Conservation (phyloP, 2,888 invertebrate species). For the Drosophila demipolita region DNA sequence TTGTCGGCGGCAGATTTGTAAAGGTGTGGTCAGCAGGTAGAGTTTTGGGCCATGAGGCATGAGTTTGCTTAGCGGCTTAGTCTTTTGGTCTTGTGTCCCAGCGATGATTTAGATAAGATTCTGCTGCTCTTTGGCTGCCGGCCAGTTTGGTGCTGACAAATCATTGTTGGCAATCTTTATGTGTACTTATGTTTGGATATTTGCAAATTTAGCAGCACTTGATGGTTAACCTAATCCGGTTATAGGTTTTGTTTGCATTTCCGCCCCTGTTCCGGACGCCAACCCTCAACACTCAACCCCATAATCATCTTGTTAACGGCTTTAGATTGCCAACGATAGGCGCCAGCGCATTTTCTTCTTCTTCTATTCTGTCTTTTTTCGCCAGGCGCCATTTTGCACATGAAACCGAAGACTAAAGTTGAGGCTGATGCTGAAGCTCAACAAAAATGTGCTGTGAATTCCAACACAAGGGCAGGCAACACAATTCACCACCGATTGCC, state of each 20-base stretch:
- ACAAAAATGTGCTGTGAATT: conserved; percentile 5
- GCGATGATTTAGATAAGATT: conserved; percentile 75
- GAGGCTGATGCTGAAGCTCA: conserved; percentile 34
- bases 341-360: conserved; percentile 25
- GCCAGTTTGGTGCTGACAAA: conserved; percentile 75
- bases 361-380: conserved; percentile 42
- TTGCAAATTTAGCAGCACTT: conserved; percentile 68
- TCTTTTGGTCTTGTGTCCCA: conserved; percentile 34
- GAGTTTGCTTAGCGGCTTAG: conserved; percentile 41
- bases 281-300: conserved; percentile 51
- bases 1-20: conserved; percentile 68
- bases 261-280: conserved; percentile 77
- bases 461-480: conserved; percentile 29
- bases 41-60: conserved; percentile 14
- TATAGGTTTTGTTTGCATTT: conserved; percentile 74
- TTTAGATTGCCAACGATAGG: conserved; percentile 66
- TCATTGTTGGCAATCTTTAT: conserved; percentile 50
- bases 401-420: conserved; percentile 9
- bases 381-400: conserved; percentile 68
- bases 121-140: conserved; percentile 55
- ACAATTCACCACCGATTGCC: conserved; percentile 75
- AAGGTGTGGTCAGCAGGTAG: conserved; percentile 59
- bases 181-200: conserved; percentile 49
- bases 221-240: conserved; percentile 70
- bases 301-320: conserved; percentile 79